A percentile compares a stretch with the other conserved stretches of the same genome.
Conservation (phyloP, 1,140 invertebrate genomes). For the Drosophila kanapiae region DNA sequence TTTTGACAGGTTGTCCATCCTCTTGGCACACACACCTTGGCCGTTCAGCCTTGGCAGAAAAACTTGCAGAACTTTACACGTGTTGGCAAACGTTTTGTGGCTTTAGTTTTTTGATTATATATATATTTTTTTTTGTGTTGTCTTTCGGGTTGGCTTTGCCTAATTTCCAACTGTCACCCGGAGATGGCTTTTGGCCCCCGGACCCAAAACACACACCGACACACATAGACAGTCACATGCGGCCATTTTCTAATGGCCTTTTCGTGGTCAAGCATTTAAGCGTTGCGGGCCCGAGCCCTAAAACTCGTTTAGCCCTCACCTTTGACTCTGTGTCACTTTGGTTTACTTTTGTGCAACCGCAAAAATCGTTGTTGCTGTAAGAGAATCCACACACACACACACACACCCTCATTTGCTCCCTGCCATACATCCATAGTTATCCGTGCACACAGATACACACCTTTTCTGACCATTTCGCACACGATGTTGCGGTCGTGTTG, state of each 20-base stretch:
- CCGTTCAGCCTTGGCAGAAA: constrained; percentile 13
- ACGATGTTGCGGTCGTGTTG: constrained; percentile 82
- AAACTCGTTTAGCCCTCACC: constrained; percentile 51
- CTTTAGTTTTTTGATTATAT: constrained; percentile 52
- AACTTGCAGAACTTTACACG: constrained; percentile 69
- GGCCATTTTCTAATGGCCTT: constrained; percentile 80
- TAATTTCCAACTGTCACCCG: constrained; percentile 69
- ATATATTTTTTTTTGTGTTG: constrained; percentile 29
- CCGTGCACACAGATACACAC: constrained; percentile 56
- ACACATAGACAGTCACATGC: constrained; percentile 18
- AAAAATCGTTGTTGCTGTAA: constrained; percentile 69
- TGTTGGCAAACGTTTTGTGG: constrained; percentile 74
- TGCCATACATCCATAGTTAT: constrained; percentile 23
- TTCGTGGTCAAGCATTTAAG: constrained; percentile 84
- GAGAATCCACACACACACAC: constrained; percentile 37
- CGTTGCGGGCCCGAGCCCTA: constrained; percentile 52
- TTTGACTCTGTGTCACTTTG: constrained; percentile 63
- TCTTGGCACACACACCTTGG: constrained; percentile 9
- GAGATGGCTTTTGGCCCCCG: constrained; percentile 51
- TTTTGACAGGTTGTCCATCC: constrained; percentile 34
- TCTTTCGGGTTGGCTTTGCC: constrained; percentile 55
- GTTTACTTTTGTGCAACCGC: constrained; percentile 77
- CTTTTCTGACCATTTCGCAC: constrained; percentile 80
- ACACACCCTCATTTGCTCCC: constrained; percentile 5
- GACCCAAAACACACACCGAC: constrained; percentile 9